Evolutionary conservation across 2,888 invertebrate genomes (phyloP).

Genomic region (Saturnia japonica): DNA sequence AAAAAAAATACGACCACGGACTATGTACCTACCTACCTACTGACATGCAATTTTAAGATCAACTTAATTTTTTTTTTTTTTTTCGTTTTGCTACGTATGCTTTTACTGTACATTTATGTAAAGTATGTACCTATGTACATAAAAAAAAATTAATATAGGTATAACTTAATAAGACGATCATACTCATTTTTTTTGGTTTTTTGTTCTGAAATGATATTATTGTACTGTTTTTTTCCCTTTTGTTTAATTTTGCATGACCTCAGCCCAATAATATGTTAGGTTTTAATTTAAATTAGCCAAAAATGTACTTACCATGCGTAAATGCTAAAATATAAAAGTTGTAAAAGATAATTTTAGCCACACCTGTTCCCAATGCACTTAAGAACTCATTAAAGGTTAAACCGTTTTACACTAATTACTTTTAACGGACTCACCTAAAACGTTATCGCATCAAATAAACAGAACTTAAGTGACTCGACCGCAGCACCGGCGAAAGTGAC

Average conservation of each 20-base stretch:
- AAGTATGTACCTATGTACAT: no score
- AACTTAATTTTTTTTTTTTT: not conserved
- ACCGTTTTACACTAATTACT: slow-evolving; percentile 45
- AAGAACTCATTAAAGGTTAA: slow-evolving; percentile 3
- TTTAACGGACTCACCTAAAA: slow-evolving; percentile 75
- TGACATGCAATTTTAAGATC: no score
- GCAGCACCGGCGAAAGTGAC: slow-evolving; percentile 56
- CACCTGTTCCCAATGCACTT: slow-evolving; percentile 4
- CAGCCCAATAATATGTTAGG: not conserved
- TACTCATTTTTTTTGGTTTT: not conserved
- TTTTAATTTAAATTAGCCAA: not conserved
- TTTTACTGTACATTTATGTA: not conserved
- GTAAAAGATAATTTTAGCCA: not conserved
- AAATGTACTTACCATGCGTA: not conserved
- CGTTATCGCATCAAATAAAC: slow-evolving; percentile 76
- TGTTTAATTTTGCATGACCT: not conserved
- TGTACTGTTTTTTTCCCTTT: not conserved
- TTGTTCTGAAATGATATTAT: not conserved
- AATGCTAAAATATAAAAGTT: not conserved
- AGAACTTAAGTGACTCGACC: slow-evolving; percentile 59
- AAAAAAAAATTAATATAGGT: no score
- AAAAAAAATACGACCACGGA: not conserved
- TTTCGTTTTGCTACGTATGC: not conserved
- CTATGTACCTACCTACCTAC: not conserved
- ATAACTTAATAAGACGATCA: not conserved